phyloP scores from a whole-genome alignment of 1,140 invertebrate genomes.

The Globodera rostochiensis region DNA sequence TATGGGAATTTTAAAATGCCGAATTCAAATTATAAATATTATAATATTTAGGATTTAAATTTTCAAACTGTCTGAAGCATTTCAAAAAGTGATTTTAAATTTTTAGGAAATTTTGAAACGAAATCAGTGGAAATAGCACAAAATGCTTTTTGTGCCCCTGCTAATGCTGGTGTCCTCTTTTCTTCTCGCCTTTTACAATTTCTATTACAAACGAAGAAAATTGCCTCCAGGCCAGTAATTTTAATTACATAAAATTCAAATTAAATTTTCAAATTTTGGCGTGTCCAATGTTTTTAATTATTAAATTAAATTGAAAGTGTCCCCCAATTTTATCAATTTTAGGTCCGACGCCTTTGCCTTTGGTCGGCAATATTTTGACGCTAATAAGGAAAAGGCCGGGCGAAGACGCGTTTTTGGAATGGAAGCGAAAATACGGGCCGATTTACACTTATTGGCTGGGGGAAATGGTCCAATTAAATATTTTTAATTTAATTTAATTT shows the following conservation, averaged over 20 bases:
- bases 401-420: slow-evolving; percentile 32
- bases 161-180: background rate
- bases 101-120: no score
- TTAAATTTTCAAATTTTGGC: background rate
- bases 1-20: no score
- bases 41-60: no score
- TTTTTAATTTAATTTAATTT: background rate
- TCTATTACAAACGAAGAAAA: slow-evolving; percentile 29
- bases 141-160: background rate
- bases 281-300: no score
- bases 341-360: slow-evolving; percentile 36
- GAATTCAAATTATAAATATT: no score
- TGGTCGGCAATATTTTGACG: slow-evolving; percentile 36
- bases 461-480: slow-evolving; percentile 19
- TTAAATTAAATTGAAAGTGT: no score
- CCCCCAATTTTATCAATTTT: slow-evolving; percentile 6
- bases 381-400: slow-evolving; percentile 24
- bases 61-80: no score
- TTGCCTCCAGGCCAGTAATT: slow-evolving; percentile 23
- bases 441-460: slow-evolving; percentile 41
- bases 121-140: background rate
- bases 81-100: no score
- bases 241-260: background rate
- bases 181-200: slow-evolving; percentile 23
- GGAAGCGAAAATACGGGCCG: slow-evolving; percentile 40